These are phyloP conservation scores for Pyrocoelia pectoralis DNA, from an alignment of 2,888 invertebrate species.

Conservation along the genomic window DNA sequence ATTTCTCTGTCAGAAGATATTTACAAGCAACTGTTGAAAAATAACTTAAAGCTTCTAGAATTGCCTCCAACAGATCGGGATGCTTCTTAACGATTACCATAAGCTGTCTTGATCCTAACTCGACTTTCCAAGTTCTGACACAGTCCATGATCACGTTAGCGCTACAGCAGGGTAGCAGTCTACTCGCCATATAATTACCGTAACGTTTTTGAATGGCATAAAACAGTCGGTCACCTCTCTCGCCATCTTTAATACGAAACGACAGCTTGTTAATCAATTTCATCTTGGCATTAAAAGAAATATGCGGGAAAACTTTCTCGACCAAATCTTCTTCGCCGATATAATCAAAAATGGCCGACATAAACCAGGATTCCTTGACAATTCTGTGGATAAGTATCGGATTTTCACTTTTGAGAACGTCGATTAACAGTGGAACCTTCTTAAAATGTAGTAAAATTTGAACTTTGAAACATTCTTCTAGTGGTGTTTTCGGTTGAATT, in stretches of 20 bases:
- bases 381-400: conserved; percentile 25
- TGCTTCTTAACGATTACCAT: conserved; percentile 16
- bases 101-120: conserved; percentile 12
- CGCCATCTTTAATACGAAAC: conserved; percentile 9
- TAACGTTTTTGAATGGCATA: conserved; percentile 16
- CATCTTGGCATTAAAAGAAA: conserved; percentile 21
- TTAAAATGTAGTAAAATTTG: conserved; percentile 27
- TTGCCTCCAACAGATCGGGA: conserved; percentile 1
- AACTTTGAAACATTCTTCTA: conserved; percentile 25
- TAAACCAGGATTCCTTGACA: conserved; percentile 25
- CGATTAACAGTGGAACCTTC: conserved; percentile 24
- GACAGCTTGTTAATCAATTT: conserved; percentile 25
- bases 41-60: not conserved
- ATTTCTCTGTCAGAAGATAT: not conserved
- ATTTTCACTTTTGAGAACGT: conserved; percentile 35
- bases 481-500: conserved; percentile 18
- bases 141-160: not conserved
- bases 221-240: conserved; percentile 20
- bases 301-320: conserved; percentile 10
- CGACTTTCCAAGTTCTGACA: conserved; percentile 2
- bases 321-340: conserved; percentile 17
- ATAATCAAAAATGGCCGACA: conserved; percentile 7
- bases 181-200: conserved; percentile 19
- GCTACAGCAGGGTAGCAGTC: conserved; percentile 23
- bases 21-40: not conserved